These are phyloP conservation scores for Erebia palarica DNA, from an alignment of 2,888 invertebrate genomes.

Conservation along the genomic window DNA sequence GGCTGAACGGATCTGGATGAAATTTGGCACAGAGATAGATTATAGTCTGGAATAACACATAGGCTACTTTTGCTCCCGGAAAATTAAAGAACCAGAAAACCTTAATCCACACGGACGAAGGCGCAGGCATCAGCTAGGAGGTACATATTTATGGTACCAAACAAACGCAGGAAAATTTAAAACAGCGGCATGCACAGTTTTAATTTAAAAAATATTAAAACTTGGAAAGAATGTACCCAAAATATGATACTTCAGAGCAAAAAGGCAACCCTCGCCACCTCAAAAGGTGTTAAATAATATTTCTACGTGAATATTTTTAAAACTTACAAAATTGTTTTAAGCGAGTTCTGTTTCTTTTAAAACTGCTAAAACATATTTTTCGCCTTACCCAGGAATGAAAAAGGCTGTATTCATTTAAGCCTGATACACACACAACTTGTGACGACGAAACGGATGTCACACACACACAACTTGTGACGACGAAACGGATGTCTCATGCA, in stretches of 20 bases:
- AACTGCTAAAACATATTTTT: slow-evolving; percentile 16
- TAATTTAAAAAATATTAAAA: background rate
- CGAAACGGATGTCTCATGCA: no score
- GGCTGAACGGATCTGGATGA: no score
- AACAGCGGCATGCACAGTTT: background rate
- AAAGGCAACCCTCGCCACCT: background rate
- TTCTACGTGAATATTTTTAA: slow-evolving; percentile 1
- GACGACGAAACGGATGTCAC: background rate
- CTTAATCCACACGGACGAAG: no score
- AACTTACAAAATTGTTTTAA: slow-evolving; percentile 15
- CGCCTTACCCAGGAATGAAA: slow-evolving; percentile 25
- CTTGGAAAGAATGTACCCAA: background rate
- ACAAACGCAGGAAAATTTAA: no score
- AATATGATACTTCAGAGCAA: background rate
- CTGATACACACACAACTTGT: background rate
- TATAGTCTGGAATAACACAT: no score
- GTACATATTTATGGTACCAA: no score
- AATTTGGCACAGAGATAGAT: no score
- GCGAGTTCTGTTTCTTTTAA: slow-evolving; percentile 7
- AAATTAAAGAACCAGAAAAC: no score
- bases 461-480: background rate
- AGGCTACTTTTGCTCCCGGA: no score
- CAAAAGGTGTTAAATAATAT: background rate
- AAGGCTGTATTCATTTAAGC: slow-evolving; percentile 25
- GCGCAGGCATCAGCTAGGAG: no score